These are phyloP conservation scores for Pelmatolapia mariae DNA, from an alignment of 2,113 vertebrate genomes.

Conservation along the genomic window DNA sequence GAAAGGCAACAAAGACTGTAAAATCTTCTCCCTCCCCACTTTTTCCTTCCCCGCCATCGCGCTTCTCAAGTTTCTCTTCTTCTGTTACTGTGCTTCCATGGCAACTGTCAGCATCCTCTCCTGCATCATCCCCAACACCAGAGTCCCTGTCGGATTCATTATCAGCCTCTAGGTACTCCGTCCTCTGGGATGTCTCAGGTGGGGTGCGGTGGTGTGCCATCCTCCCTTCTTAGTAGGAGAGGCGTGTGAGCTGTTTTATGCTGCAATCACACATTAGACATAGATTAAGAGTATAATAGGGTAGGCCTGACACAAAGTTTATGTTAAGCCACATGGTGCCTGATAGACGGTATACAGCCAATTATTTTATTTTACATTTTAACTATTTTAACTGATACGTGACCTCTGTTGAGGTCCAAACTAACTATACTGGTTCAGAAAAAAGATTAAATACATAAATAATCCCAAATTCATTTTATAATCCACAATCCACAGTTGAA, in stretches of 20 bases:
- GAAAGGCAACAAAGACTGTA: conserved; percentile 89
- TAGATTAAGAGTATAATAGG: background rate
- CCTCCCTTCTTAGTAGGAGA: conserved; percentile 59
- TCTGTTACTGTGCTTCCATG: conserved; percentile 35
- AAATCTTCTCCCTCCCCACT: conserved; percentile 58
- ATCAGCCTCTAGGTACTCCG: conserved; percentile 68
- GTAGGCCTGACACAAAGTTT: background rate
- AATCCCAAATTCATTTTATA: background rate
- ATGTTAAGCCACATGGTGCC: background rate
- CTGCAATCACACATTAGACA: conserved; percentile 25
- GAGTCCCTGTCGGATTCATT: conserved; percentile 83
- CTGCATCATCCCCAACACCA: conserved; percentile 79
- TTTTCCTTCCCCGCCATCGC: background rate
- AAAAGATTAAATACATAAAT: background rate
- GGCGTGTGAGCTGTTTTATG: conserved; percentile 39
- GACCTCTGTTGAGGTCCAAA: background rate
- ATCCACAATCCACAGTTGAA: background rate
- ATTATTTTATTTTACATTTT: background rate
- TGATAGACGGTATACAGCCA: background rate
- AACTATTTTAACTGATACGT: background rate
- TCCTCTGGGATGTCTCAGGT: conserved; percentile 66
- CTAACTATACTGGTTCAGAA: background rate
- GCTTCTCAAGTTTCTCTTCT: background rate
- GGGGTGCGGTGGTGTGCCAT: conserved; percentile 58
- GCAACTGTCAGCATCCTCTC: conserved; percentile 67